These are phyloP conservation scores for Pantala flavescens DNA, from an alignment of 1,140 invertebrate species.

Conservation along the genomic window DNA sequence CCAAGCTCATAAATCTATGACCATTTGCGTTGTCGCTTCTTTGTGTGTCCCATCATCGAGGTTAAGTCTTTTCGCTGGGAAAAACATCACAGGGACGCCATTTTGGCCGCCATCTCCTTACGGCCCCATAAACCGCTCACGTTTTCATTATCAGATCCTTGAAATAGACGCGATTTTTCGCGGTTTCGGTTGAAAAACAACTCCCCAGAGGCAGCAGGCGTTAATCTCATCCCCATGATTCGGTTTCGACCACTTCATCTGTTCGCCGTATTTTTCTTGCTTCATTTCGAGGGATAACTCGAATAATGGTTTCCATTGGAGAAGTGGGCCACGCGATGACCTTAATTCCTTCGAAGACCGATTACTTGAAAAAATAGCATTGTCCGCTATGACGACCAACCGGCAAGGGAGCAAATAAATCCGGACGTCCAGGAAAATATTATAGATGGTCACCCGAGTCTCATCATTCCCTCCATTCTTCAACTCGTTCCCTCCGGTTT, in stretches of 20 bases:
- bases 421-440: too few relatives aligned
- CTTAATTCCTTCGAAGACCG: conserved; percentile 8
- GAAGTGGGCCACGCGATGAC: conserved; percentile 1
- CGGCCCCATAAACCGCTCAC: too few relatives aligned
- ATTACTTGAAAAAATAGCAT: conserved; percentile 1
- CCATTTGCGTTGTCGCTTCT: too few relatives aligned
- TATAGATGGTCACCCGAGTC: too few relatives aligned
- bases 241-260: not conserved
- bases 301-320: not conserved
- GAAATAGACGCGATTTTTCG: not conserved
- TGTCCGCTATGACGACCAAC: not conserved
- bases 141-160: too few relatives aligned
- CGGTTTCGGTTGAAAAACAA: not conserved
- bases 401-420: not conserved
- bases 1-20: too few relatives aligned
- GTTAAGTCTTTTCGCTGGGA: too few relatives aligned
- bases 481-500: too few relatives aligned
- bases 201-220: not conserved
- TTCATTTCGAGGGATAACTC: not conserved
- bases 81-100: too few relatives aligned
- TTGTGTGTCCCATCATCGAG: too few relatives aligned
- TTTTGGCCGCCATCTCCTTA: too few relatives aligned
- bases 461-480: too few relatives aligned
- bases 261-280: not conserved
- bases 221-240: not conserved